These are phyloP conservation scores for Apomyelois bistriatella DNA, from an alignment of 2,888 invertebrate species.

Conservation along the genomic window DNA sequence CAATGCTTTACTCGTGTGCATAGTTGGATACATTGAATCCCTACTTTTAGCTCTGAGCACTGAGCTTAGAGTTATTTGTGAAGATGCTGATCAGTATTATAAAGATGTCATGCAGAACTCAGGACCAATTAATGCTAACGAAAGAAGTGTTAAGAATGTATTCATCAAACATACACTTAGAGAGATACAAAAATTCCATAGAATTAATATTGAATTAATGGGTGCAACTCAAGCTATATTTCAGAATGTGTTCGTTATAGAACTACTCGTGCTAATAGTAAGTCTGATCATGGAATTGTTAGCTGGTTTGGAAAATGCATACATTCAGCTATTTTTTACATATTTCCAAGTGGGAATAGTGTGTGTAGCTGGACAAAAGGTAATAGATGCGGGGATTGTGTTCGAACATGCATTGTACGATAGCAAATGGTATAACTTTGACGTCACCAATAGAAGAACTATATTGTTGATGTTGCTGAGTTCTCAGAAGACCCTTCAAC, in stretches of 20 bases:
- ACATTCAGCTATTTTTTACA: slow-evolving; percentile 40
- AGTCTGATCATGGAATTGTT: slow-evolving; percentile 37
- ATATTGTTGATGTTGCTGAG: slow-evolving; percentile 46
- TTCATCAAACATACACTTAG: slow-evolving; percentile 17
- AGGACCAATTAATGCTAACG: not conserved
- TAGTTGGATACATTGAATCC: slow-evolving; percentile 6
- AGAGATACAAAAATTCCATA: slow-evolving; percentile 31
- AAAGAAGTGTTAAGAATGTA: not conserved
- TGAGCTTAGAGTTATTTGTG: slow-evolving; percentile 1
- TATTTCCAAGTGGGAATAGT: slow-evolving; percentile 40
- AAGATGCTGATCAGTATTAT: not conserved
- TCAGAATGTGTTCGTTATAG: slow-evolving; percentile 35
- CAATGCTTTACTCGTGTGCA: not conserved
- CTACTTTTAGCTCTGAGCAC: not conserved
- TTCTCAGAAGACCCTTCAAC: slow-evolving; percentile 45
- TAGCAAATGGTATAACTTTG: slow-evolving; percentile 58
- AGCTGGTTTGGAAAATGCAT: slow-evolving; percentile 45
- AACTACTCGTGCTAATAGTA: slow-evolving; percentile 33
- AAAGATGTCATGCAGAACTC: not conserved
- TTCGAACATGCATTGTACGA: slow-evolving; percentile 50
- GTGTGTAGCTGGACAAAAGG: slow-evolving; percentile 49
- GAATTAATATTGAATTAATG: slow-evolving; percentile 29
- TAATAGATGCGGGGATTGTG: slow-evolving; percentile 43
- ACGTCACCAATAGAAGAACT: slow-evolving; percentile 44
- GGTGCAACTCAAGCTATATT: slow-evolving; percentile 34